Base-by-base conservation (phyloP, 1,140 invertebrate species). In the Pissodes strobi region DNA sequence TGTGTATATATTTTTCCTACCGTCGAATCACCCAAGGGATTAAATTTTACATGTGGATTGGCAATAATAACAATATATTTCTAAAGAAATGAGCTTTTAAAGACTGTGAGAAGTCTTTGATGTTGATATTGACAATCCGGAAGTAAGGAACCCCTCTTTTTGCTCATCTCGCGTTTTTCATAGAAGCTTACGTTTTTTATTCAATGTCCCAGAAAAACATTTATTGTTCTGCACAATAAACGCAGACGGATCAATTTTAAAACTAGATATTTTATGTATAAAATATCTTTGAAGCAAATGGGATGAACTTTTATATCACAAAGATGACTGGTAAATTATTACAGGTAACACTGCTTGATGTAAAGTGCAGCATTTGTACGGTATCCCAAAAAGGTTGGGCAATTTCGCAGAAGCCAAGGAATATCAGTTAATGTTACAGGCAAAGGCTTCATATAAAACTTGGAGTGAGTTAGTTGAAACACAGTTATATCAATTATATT, bases 11-110 rank as follows among this genome's bases (percentile, higher is more conserved):
- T 18, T 15, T 25, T 43, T 46, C 49, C 56, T 61, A 58, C 51
- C 30, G 58, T 59, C 64, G 63, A 68, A 59, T 56, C 53, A 62
- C 68, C 72, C 72, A 58, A 68, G 73, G 72, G 75, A 76, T 76
- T 76, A 74, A 71, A 75, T 76, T 76, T 76, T 74, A 74, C 75
- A 75, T 75, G 72, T 71, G 74, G 71, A 74, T 75, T 76, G 71
- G 73, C 71, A 74, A 69, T 74, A 76, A 76, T 76, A 74, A 74
- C 74, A 75, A 75, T 76, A 74, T 72, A 71, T 69, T 71, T 67
- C 58, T 66, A 65, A 66, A 68, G 72, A 70, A 73, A 74, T 71
- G 71, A 74, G 70, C 68, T 71, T 69, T 68, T 67, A 62, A 66
- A 72, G 49, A 38, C 52, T 45, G 59, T 61, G 60, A 62, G 45